Percentiles rank a stretch among this genome's conserved stretches.
These are phyloP conservation scores for Xenus cinereus DNA, from an alignment of 2,113 vertebrate genomes.

Conservation along the genomic window DNA sequence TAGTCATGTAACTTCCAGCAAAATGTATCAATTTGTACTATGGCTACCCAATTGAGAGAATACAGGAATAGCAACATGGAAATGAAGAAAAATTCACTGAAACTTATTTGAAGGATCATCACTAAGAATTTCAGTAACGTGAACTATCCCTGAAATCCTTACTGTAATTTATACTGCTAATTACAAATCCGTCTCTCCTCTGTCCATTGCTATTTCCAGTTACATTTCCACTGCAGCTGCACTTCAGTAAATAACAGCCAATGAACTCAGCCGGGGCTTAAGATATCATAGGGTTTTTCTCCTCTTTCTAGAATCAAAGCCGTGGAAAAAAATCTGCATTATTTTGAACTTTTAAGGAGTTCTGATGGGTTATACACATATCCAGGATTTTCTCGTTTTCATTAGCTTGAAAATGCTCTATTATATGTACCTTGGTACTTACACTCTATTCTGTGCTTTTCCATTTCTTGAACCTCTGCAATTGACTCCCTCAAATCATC, in stretches of 20 bases:
- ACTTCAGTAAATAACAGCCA: background rate
- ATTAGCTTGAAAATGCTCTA: background rate
- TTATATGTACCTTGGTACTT: conserved; percentile 68
- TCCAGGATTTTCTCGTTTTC: background rate
- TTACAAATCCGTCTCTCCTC: background rate
- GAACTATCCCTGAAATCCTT: background rate
- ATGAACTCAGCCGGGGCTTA: background rate
- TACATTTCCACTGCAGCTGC: background rate
- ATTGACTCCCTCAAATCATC: conserved; percentile 95
- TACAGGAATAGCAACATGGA: background rate
- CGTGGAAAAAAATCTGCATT: background rate
- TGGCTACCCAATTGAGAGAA: background rate
- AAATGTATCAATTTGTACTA: background rate
- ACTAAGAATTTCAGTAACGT: background rate
- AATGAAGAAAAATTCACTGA: background rate
- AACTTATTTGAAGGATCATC: background rate
- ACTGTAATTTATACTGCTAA: background rate
- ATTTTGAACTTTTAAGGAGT: background rate
- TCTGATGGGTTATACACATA: background rate
- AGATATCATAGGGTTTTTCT: background rate
- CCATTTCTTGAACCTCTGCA: conserved; percentile 98
- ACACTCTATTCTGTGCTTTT: conserved; percentile 98
- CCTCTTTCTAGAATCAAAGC: background rate
- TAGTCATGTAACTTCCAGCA: background rate
- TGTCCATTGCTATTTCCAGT: background rate